Percentiles rank a stretch among this genome's conserved stretches.
Conservation (phyloP, 2,888 invertebrate genomes). For the Pyrocoelia pectoralis region DNA sequence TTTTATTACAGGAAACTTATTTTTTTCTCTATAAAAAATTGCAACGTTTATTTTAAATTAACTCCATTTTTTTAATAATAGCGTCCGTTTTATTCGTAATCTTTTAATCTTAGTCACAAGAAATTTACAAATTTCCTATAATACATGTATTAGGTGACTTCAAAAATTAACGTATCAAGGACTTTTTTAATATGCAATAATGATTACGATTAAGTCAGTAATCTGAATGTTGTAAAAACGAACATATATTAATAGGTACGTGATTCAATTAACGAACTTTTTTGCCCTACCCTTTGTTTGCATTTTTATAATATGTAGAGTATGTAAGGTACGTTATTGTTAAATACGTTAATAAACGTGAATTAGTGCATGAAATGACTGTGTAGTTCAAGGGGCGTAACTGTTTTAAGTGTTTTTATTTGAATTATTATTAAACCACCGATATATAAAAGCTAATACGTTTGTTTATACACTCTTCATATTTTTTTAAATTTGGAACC, state of each 20-base stretch:
- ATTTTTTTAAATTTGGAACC: too few relatives aligned
- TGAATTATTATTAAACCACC: not conserved
- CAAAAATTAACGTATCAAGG: not conserved
- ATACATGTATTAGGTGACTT: not conserved
- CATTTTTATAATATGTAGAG: conserved; percentile 13
- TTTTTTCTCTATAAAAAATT: not conserved
- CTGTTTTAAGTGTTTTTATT: conserved; percentile 7
- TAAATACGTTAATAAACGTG: conserved; percentile 37
- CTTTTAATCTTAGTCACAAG: not conserved
- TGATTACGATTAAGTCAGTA: not conserved
- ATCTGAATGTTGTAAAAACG: conserved; percentile 20
- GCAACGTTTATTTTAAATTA: not conserved
- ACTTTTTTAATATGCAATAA: not conserved
- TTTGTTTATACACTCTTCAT: too few relatives aligned
- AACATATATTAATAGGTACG: conserved; percentile 23
- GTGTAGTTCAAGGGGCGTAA: conserved; percentile 43
- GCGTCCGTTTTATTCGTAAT: not conserved
- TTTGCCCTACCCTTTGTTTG: conserved; percentile 14
- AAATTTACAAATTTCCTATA: not conserved
- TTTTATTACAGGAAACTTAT: not conserved
- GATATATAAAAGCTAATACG: not conserved
- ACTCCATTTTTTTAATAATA: not conserved
- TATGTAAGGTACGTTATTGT: conserved; percentile 32
- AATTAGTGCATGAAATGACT: conserved; percentile 50
- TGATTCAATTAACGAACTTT: conserved; percentile 33